phyloP scores from a whole-genome alignment of 2,113 vertebrate genomes.

The Prunella fulvescens region DNA sequence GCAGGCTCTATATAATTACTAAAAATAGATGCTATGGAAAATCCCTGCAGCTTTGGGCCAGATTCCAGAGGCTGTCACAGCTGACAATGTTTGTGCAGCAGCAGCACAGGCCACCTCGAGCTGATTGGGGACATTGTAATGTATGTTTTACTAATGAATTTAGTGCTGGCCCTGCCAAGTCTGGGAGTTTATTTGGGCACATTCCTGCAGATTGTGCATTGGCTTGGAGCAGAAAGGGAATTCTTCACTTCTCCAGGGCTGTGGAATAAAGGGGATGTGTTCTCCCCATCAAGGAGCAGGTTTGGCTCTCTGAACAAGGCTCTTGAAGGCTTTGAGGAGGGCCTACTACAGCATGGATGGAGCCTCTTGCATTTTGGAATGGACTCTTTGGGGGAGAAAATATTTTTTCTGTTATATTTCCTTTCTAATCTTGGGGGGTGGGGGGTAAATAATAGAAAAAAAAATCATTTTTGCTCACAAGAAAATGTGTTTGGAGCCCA shows the following conservation, averaged over 20 bases:
- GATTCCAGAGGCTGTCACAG: slow-evolving; percentile 40
- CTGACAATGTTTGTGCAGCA: slow-evolving; percentile 50
- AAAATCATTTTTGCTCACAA: not conserved
- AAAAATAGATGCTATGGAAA: slow-evolving; percentile 60
- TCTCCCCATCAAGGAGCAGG: not conserved
- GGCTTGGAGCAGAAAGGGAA: slow-evolving; percentile 3
- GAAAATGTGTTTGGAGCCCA: not conserved
- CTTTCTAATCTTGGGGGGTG: fast-evolving
- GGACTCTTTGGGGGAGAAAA: not conserved
- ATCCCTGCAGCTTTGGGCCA: slow-evolving; percentile 43
- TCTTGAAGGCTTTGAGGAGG: not conserved
- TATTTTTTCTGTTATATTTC: not conserved
- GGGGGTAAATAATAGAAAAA: not conserved
- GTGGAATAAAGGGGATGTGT: slow-evolving; percentile 30
- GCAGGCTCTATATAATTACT: slow-evolving; percentile 23
- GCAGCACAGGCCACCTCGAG: not conserved
- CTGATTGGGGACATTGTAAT: not conserved
- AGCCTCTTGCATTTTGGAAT: not conserved
- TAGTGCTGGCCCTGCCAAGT: slow-evolving; percentile 5
- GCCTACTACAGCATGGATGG: not conserved
- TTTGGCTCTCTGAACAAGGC: not conserved
- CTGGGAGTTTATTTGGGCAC: slow-evolving; percentile 47
- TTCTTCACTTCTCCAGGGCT: not conserved
- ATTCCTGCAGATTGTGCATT: not conserved
- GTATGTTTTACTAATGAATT: slow-evolving; percentile 43